Evolutionary conservation across 2,888 invertebrate species (phyloP), one percentile per base, ranked within the genome.

Genomic region (Blera fallax): DNA sequence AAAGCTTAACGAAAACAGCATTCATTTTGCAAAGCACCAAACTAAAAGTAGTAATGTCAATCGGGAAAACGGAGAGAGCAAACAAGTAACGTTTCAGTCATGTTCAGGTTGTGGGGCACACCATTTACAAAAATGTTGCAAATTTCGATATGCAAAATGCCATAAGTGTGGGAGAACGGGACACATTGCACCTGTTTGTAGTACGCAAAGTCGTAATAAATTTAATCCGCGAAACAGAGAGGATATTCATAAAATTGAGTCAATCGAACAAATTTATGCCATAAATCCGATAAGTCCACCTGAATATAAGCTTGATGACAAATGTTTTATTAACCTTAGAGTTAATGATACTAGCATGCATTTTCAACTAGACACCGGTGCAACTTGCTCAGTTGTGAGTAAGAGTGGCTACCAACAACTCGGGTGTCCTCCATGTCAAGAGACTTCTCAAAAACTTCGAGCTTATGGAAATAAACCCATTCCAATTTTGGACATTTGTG

Each of bases 371-470:
- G 40, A 69, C 54, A 52, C 34, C 0, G 64, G 34, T 52, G 64
- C 74, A 27, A 62, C 64, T 32, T 54, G 73, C 27, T 74, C 34
- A n/a, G 40, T 43, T n/a, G n/a, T 52, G n/a, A 48, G 62, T 27
- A 34, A 29, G 34, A 40, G 64, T 65, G 73, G 72, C 34, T 56
- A 73, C 24, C 14, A 81, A 56, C 21, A 77, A 69, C 18, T 58
- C 10, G 21, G 87, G 72, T n/a, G 74, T 45, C 34, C 62, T 8
- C 8, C 40, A 7, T 85, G 65, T 32, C 50, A 37, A 54, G 1
- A 43, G 29, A 79, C 79, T 3, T 52, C 69, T 10, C 73, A 77
- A 43, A 60, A 67, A 54, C 69, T 54, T 32, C 40, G 27, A 3
- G 54, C 40, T 1, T 43, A 43, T 29, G 43, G 27, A 54, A 69